Evolutionary conservation across 2,888 invertebrate genomes (phyloP).

Genomic region (Stictocephala bisonia): DNA sequence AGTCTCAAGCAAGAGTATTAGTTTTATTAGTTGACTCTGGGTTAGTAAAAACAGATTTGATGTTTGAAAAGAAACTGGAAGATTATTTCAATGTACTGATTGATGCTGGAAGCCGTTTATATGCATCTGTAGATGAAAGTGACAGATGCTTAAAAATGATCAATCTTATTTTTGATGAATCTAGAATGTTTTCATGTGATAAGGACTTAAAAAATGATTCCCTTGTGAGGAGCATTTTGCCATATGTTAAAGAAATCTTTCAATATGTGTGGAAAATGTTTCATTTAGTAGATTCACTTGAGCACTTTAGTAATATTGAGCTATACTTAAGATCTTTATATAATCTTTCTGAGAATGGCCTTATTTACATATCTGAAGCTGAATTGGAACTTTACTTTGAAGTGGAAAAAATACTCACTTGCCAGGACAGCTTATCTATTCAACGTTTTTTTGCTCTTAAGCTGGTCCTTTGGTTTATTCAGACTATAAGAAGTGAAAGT

Average conservation of each 20-base stretch:
- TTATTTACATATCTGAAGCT: background rate
- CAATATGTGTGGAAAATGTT: slow-evolving; percentile 6
- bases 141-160: slow-evolving; percentile 3
- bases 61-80: background rate
- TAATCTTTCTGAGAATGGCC: background rate
- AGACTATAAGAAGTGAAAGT: background rate
- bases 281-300: background rate
- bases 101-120: background rate
- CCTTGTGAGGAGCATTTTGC: background rate
- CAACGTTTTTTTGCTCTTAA: slow-evolving; percentile 5
- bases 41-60: background rate
- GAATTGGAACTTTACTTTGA: background rate
- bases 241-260: slow-evolving; percentile 1
- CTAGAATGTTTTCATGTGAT: background rate
- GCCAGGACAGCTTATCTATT: background rate
- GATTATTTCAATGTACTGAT: slow-evolving; percentile 4
- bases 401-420: background rate
- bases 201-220: background rate
- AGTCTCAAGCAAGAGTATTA: slow-evolving; percentile 29
- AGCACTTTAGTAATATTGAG: background rate
- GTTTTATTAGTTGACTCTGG: slow-evolving; percentile 34
- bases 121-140: slow-evolving; percentile 23
- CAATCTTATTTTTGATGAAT: slow-evolving; percentile 15
- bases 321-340: background rate
- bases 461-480: slow-evolving; percentile 4